phyloP scores from a whole-genome alignment of 2,888 invertebrate species.

The Melanotus villosus region DNA sequence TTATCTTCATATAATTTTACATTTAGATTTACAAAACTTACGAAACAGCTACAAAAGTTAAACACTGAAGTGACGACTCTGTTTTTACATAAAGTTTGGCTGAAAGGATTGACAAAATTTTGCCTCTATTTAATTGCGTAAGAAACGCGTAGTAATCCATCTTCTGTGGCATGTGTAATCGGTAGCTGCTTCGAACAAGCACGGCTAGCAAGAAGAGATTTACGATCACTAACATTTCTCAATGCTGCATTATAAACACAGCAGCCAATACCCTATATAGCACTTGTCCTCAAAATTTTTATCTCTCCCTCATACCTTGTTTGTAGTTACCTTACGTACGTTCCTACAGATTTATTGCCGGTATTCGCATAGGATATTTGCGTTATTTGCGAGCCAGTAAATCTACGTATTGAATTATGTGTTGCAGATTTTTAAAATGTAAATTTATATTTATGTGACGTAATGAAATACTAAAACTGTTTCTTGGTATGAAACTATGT shows the following conservation, averaged over 20 bases:
- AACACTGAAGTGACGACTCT: no score
- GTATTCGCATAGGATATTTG: constrained; percentile 56
- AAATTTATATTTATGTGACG: no score
- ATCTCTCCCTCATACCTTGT: constrained; percentile 68
- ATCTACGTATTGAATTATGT: constrained; percentile 30
- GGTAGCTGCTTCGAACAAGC: constrained; percentile 17
- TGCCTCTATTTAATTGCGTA: constrained; percentile 10
- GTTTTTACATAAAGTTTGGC: no score
- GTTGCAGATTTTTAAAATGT: no score
- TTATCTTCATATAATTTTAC: no score
- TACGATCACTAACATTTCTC: constrained; percentile 62
- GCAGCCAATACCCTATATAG: constrained; percentile 68
- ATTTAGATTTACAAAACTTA: no score
- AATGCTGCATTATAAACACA: constrained; percentile 65
- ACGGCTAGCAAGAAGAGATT: constrained; percentile 57
- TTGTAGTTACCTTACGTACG: constrained; percentile 65
- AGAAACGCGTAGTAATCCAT: constrained; percentile 23
- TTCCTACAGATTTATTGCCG: constrained; percentile 64
- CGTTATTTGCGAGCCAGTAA: constrained; percentile 60
- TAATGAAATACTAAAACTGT: no score
- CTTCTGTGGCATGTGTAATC: constrained; percentile 28
- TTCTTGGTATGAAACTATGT: no score
- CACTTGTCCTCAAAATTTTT: constrained; percentile 69
- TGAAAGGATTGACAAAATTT: constrained; percentile 13
- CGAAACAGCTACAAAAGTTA: no score